Evolutionary conservation across 2,888 invertebrate genomes (phyloP).

Genomic region (Diaperis boleti): DNA sequence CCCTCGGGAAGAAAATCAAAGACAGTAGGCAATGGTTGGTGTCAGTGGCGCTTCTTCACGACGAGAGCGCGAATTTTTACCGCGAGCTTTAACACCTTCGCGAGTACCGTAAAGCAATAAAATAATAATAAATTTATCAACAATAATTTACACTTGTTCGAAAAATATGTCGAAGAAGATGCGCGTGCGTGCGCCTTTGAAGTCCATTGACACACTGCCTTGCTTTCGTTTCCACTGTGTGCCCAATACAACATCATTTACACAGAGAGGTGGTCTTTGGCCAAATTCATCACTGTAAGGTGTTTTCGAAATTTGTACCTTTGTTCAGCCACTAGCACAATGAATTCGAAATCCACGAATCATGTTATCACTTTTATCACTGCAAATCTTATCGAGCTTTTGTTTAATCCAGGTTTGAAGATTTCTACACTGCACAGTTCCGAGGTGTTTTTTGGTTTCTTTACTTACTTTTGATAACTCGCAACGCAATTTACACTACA

Average conservation of each 20-base stretch:
- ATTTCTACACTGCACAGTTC: slow-evolving; percentile 23
- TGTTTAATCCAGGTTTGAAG: neutral
- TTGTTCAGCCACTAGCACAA: slow-evolving; percentile 6
- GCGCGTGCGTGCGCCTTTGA: slow-evolving; percentile 56
- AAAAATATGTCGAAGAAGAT: slow-evolving; percentile 52
- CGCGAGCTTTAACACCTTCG: neutral
- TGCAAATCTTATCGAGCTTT: neutral
- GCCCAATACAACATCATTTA: slow-evolving; percentile 64
- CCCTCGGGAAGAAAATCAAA: neutral
- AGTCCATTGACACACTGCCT: slow-evolving; percentile 68
- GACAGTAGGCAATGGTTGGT: neutral
- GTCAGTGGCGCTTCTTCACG: neutral
- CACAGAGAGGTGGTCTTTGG: slow-evolving; percentile 55
- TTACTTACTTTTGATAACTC: slow-evolving; percentile 44
- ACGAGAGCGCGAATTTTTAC: too few species aligned
- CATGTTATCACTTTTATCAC: slow-evolving; percentile 3
- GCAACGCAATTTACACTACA: slow-evolving; percentile 22
- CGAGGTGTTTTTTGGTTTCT: neutral
- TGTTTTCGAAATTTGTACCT: slow-evolving; percentile 19
- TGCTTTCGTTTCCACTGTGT: slow-evolving; percentile 68
- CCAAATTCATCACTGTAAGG: slow-evolving; percentile 6
- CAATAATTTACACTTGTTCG: slow-evolving; percentile 53
- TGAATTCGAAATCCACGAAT: neutral
- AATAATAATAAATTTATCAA: slow-evolving; percentile 34
- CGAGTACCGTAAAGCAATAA: slow-evolving; percentile 32